Base-by-base conservation (phyloP, 92 coral and sea anemone species). In the Scolanthus callimorphus region DNA sequence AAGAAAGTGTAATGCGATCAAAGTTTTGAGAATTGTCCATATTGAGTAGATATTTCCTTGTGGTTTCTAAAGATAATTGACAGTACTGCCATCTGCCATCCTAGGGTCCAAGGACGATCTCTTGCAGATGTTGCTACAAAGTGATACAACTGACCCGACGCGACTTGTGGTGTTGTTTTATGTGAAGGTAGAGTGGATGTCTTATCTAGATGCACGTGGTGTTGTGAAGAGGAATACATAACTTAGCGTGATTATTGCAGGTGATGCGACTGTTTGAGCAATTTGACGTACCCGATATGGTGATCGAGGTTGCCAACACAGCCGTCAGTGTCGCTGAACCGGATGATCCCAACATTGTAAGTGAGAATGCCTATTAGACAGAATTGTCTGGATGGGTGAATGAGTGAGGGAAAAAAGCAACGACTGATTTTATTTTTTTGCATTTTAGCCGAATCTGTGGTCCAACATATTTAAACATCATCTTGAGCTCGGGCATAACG, bases 401-500 rank as follows among this genome's bases (percentile, higher is more conserved):
- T 34, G 6, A 34, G 41, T 34, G 6, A 15, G 6, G 15, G 44
- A 1, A 15, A 21, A 29, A 34, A 6, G 6, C 15, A 6, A 34
- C 8, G 41, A 34, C 15, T 23, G 3, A 26, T 29, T 30, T 11
- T 30, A 25, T 24, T 15, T 25, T 60, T 3, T 41, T 31, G 51
- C 25, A 1, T 63, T 67, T 20, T 79, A 92, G 98, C 91, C 96
- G 3, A 89, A 88, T 54, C 58, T 92, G 48, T 92, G 98, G 96
- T 84, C 98, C 2, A 92, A 88, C 49, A 92, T 92, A 47, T 92
- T 92, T 64, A 92, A 92, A 48, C 98, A 92, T 60, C 98, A 88
- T 38, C 74, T 92, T 65, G 94, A 92, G 70, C 70, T 92, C 21
- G 83, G 94, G 49, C 94, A 88, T 62, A 88, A 77, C 43, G 98